Conservation (phyloP, 1,140 invertebrate genomes). For the Chlorops oryzae region DNA sequence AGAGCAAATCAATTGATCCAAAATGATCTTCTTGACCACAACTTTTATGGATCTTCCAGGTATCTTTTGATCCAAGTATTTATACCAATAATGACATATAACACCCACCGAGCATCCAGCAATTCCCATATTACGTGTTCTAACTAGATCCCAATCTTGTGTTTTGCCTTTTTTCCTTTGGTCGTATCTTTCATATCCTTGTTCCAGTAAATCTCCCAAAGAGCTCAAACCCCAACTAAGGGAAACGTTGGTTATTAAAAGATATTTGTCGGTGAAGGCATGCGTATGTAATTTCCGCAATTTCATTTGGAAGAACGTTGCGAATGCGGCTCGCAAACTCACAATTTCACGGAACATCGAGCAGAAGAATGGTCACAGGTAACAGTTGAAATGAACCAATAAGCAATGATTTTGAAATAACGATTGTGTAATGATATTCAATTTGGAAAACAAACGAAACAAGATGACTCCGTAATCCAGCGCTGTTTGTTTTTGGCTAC, state of each 20-base stretch:
- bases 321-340: neutral
- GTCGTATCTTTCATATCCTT: constrained; percentile 72
- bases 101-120: constrained; percentile 71
- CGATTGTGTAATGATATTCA: too few species aligned
- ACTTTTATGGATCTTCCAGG: constrained; percentile 60
- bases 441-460: too few species aligned
- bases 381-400: too few species aligned
- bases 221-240: constrained; percentile 73
- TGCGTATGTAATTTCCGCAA: constrained; percentile 22
- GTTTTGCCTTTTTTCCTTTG: too few species aligned
- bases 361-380: too few species aligned
- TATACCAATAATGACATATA: constrained; percentile 83
- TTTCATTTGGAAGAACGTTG: neutral
- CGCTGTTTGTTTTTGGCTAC: too few species aligned
- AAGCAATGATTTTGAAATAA: too few species aligned
- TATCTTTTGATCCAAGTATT: constrained; percentile 59
- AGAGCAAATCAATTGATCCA: constrained; percentile 85
- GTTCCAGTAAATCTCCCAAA: constrained; percentile 75
- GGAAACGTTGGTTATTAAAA: constrained; percentile 78
- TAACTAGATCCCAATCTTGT: constrained; percentile 57
- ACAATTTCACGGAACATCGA: too few species aligned
- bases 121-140: constrained; percentile 73
- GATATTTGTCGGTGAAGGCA: constrained; percentile 66
- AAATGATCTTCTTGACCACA: constrained; percentile 76
- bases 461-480: too few species aligned